Base-by-base conservation (phyloP, 2,888 invertebrate species). In the Protonemura montana region DNA sequence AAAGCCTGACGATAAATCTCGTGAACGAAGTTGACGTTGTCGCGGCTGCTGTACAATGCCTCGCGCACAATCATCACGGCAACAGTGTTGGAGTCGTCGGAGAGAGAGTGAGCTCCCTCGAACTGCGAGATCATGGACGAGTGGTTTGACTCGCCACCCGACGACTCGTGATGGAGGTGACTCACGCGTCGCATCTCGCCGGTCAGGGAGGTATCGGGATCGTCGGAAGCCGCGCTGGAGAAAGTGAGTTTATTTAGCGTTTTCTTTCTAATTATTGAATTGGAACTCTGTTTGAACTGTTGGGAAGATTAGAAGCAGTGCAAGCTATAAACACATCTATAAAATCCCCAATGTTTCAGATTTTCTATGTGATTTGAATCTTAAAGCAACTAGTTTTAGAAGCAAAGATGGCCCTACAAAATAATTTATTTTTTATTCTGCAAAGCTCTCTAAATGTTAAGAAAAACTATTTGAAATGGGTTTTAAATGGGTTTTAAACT, bases 1-100 rank as follows among this genome's bases (percentile, higher is more conserved):
- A 98, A 97, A 42, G 98, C 98, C 92, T 98, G 98, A 35, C 98
- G 94, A 90, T 98, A 96, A 87, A 98, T 94, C 92, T 99, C 99
- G 90, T 98, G 97, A 35, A 98, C 95, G 90, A 99, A 97, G 92
- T 99, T 98, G 6, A 99, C 95, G 91, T 98, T 98, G 89, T 98
- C 97, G 83, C 98, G 94, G 77, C 95, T 96, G 35, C 95, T 94
- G 90, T 97, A 98, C 78, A 99, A 93, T 26, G 98, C 98, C 89
- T 97, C 96, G 82, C 97, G 94, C 0, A 98, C 98, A 86, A 98
- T 95, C 89, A 94, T 92, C 85, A 94, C 93, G 0, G 93, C 92
- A 80, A 92, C 93, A 80, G 93, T 88, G 76, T 92, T 87, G 83
- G 87, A 86, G 77, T 87, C 87, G 78, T 87, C 88, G 83, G 87